Evolutionary conservation across 1,140 invertebrate species (phyloP).

Genomic region (Drosophila tropicalis): DNA sequence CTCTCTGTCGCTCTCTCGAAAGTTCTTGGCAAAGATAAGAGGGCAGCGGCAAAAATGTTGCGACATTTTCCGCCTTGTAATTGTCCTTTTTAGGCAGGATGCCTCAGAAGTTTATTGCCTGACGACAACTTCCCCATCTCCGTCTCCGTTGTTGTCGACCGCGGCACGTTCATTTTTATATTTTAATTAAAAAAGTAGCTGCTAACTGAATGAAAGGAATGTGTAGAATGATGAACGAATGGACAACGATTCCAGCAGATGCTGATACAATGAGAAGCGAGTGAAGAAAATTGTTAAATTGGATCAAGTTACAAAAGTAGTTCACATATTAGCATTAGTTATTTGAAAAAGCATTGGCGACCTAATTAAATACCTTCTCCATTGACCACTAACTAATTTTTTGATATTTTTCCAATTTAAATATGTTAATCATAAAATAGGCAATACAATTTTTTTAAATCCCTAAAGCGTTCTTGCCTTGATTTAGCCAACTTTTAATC

Average conservation of each 20-base stretch:
- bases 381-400: too few species aligned
- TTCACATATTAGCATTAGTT: constrained; percentile 33
- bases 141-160: constrained; percentile 34
- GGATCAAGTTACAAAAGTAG: constrained; percentile 25
- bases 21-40: constrained; percentile 51
- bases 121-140: constrained; percentile 43
- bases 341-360: constrained; percentile 17
- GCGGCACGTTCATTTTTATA: constrained; percentile 76
- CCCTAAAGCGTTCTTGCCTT: too few species aligned
- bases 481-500: too few species aligned
- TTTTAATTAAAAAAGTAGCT: constrained; percentile 79
- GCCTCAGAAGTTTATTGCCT: constrained; percentile 81
- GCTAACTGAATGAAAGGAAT: constrained; percentile 12
- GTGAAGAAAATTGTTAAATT: not conserved
- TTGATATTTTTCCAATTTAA: too few species aligned
- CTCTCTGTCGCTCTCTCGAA: constrained; percentile 11
- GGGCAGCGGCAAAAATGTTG: constrained; percentile 66
- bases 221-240: not conserved
- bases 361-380: too few species aligned
- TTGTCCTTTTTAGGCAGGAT: constrained; percentile 70
- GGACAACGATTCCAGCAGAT: not conserved
- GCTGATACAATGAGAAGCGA: not conserved
- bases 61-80: constrained; percentile 81
- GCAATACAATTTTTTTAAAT: too few species aligned
- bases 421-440: too few species aligned